Conservation (phyloP, 2,113 vertebrate genomes). For the Oceanodroma tethys region DNA sequence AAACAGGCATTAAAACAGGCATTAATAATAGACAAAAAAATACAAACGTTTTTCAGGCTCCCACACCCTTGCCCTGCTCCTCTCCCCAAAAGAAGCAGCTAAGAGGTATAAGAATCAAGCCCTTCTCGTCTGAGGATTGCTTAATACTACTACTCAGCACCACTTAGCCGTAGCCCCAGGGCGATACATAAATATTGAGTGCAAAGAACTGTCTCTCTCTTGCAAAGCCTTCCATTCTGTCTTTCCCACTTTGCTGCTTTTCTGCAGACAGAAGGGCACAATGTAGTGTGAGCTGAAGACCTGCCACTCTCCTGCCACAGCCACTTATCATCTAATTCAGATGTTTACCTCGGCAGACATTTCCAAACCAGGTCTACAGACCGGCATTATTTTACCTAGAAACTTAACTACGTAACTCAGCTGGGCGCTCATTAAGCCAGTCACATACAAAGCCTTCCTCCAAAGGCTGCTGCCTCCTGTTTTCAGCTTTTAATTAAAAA, state of each 20-base stretch:
- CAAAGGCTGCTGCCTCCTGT: neutral
- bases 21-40: neutral
- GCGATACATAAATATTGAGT: slow-evolving; percentile 37
- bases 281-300: slow-evolving; percentile 30
- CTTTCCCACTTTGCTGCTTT: slow-evolving; percentile 43
- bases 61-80: neutral
- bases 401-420: neutral
- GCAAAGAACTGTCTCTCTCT: slow-evolving; percentile 50
- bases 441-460: neutral
- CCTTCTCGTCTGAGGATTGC: slow-evolving; percentile 56
- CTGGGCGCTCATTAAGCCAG: neutral
- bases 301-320: slow-evolving; percentile 51
- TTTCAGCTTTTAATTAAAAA: slow-evolving; percentile 56
- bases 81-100: slow-evolving; percentile 29
- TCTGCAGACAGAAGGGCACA: slow-evolving; percentile 37
- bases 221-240: slow-evolving; percentile 27
- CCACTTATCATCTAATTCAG: slow-evolving; percentile 38
- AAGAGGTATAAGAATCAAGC: slow-evolving; percentile 46
- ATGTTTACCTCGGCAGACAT: slow-evolving; percentile 11
- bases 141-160: slow-evolving; percentile 66
- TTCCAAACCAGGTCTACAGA: slow-evolving; percentile 1
- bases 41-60: neutral
- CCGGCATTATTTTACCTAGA: slow-evolving; percentile 27
- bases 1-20: neutral
- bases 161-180: slow-evolving; percentile 65